Conservation (phyloP, 1,140 invertebrate genomes). For the Gonioctena quinquepunctata region DNA sequence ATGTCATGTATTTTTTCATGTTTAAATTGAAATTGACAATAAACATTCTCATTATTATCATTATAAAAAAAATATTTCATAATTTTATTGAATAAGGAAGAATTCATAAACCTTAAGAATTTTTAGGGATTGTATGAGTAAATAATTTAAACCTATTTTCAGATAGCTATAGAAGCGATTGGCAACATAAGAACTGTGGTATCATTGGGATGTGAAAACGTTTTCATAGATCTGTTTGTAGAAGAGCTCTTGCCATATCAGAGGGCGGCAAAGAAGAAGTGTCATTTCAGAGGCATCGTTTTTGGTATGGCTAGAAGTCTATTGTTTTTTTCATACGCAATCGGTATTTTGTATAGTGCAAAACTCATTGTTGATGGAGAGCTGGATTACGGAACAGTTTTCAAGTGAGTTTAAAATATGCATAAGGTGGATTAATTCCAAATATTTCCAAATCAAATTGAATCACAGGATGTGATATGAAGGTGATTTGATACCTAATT, state of each 20-base stretch:
- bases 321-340: conserved; percentile 42
- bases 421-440: too few species aligned
- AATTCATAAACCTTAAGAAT: too few species aligned
- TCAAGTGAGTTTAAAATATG: conserved; percentile 47
- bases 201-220: conserved; percentile 69
- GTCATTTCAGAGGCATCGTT: conserved; percentile 64
- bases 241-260: conserved; percentile 55
- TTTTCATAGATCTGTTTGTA: conserved; percentile 67
- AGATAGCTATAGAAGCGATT: conserved; percentile 79
- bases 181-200: conserved; percentile 78
- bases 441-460: too few species aligned
- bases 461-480: too few species aligned
- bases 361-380: conserved; percentile 29
- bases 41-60: too few species aligned
- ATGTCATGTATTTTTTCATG: too few species aligned
- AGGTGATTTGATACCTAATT: too few species aligned
- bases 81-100: too few species aligned
- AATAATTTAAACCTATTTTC: conserved; percentile 11
- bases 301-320: conserved; percentile 44
- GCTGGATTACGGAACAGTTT: conserved; percentile 35
- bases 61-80: too few species aligned
- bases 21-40: too few species aligned
- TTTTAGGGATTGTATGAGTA: too few species aligned
- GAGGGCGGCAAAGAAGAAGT: conserved; percentile 60
- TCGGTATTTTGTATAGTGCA: conserved; percentile 41